Evolutionary conservation across 2,888 invertebrate genomes (phyloP).

Genomic region (Meiosimyza platycephala): DNA sequence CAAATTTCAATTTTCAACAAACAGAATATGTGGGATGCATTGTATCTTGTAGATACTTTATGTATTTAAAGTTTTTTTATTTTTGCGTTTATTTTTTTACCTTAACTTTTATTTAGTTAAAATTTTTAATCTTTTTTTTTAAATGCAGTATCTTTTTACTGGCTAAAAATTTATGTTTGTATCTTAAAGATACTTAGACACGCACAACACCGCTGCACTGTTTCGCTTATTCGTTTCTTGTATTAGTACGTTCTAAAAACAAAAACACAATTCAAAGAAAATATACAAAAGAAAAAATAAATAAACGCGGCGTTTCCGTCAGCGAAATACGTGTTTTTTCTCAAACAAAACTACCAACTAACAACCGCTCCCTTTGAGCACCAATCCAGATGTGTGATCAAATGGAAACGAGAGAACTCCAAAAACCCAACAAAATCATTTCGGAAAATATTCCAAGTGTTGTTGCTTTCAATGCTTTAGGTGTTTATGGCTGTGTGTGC

Average conservation of each 20-base stretch:
- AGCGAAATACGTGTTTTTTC: not conserved
- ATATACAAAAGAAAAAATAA: too few species aligned
- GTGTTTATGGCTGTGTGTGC: too few species aligned
- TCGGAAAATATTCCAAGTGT: too few species aligned
- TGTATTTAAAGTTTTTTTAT: not conserved
- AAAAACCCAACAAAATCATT: conserved; percentile 5
- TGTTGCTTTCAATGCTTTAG: too few species aligned
- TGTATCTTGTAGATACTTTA: conserved; percentile 10
- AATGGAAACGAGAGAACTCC: conserved; percentile 25
- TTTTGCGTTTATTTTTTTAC: not conserved
- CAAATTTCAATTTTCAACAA: not conserved
- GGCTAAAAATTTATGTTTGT: not conserved
- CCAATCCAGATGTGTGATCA: conserved; percentile 31
- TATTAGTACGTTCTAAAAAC: not conserved
- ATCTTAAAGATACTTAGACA: conserved; percentile 4
- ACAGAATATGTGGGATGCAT: not conserved
- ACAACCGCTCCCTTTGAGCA: conserved; percentile 32
- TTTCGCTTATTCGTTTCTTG: too few species aligned
- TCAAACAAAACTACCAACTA: not conserved
- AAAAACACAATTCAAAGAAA: conserved; percentile 2
- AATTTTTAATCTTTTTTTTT: not conserved
- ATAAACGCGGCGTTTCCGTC: too few species aligned
- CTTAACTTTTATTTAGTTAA: not conserved
- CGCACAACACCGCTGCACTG: too few species aligned
- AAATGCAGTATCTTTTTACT: not conserved